Evolutionary conservation across 2,797 vertebrate species (phyloP), one percentile per base, ranked within the genome.

Genomic region (Rhabdophis nuchalis): DNA sequence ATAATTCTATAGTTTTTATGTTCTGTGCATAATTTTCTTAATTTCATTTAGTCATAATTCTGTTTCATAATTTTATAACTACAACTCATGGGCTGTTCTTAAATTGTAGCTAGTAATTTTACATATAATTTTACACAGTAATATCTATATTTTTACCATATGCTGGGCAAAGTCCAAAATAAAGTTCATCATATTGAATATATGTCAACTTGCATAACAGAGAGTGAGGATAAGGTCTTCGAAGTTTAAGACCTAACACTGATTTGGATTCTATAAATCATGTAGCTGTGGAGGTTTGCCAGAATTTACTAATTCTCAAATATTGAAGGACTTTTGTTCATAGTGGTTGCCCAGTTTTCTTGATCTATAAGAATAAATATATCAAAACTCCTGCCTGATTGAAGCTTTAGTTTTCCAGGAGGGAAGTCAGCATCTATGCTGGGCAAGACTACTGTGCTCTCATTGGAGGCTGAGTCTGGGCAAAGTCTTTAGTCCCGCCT

Each of bases 1-100:
- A 77, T 77, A 77, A 25, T 82, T 46, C 11, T 87, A 90, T 16
- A 86, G 29, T 93, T 46, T 94, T 93, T 92, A 91, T 57, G 20
- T 61, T 82, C 72, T 82, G 18, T 25, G 72, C 36, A 82, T 82
- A 82, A 82, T 82, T 82, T 82, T 82, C 36, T 41, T 82, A 82
- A 46, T 46, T 82, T 82, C 36, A 25, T 25, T 82, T 46, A 82
- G 36, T 41, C 72, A 82, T 82, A 82, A 46, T 46, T 46, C 36
- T 46, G 20, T 82, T 46, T 82, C 36, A 82, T 82, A 82, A 82
- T 77, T 77, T 77, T 18, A 77, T 41, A 77, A 36, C 36, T 77
- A 41, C 1, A 9, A 82, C 1, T 4, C 36, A 82, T 46, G 20
- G 36, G 2, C 20, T 46, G 36, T 46, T 82, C 20, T 82, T 25